Evolutionary conservation across 2,888 invertebrate genomes (phyloP).

Genomic region (Drosophila lacicola): DNA sequence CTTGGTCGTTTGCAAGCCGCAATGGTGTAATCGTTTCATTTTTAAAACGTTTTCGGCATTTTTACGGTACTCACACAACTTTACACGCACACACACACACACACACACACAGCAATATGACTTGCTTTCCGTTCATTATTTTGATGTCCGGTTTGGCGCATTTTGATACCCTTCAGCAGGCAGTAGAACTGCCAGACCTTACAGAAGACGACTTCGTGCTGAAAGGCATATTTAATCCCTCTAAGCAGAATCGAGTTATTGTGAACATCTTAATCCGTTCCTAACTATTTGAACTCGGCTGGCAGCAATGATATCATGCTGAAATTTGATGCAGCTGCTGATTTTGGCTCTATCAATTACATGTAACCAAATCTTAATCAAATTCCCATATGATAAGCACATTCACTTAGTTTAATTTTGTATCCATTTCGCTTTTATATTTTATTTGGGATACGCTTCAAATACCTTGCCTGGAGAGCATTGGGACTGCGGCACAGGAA

Average conservation of each 20-base stretch:
- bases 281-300: not conserved
- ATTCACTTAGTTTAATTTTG: too few species aligned
- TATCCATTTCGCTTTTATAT: too few species aligned
- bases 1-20: conserved; percentile 81
- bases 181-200: too few species aligned
- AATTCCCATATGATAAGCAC: too few species aligned
- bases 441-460: too few species aligned
- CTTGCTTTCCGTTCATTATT: conserved; percentile 75
- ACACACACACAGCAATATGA: conserved; percentile 34
- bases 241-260: not conserved
- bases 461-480: not conserved
- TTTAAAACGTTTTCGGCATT: conserved; percentile 78
- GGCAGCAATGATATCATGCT: not conserved
- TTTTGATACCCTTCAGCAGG: conserved; percentile 13
- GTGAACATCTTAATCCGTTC: not conserved
- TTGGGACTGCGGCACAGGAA: not conserved
- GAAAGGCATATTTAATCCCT: not conserved
- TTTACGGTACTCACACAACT: conserved; percentile 44
- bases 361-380: too few species aligned
- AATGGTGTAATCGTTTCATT: conserved; percentile 80
- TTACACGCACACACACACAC: conserved; percentile 11
- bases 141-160: conserved; percentile 59
- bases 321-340: not conserved
- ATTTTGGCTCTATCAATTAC: too few species aligned
- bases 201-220: not conserved